phyloP scores from a whole-genome alignment of 2,113 vertebrate genomes.

The Odobenus rosmarus region DNA sequence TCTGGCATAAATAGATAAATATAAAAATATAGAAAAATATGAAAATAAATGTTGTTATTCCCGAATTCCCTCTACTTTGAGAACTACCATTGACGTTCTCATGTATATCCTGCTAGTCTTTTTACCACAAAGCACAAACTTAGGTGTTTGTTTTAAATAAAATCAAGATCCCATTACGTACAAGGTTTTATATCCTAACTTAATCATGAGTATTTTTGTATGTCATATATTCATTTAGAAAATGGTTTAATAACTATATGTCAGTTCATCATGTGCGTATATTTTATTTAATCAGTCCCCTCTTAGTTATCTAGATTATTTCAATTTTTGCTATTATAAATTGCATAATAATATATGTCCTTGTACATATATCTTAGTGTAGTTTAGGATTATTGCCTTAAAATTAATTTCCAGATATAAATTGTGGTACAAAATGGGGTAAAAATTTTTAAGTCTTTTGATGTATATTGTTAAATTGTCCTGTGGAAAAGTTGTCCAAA shows the following conservation, averaged over 20 bases:
- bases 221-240: background rate
- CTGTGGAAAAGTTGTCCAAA: background rate
- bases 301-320: background rate
- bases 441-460: background rate
- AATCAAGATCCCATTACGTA: background rate
- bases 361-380: background rate
- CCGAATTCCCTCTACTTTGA: background rate
- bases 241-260: background rate
- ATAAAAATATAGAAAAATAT: background rate
- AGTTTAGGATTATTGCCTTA: background rate
- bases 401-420: background rate
- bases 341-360: background rate
- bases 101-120: background rate
- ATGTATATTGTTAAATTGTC: background rate
- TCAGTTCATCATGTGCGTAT: background rate
- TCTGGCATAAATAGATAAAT: background rate
- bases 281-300: background rate
- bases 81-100: background rate
- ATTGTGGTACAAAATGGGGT: background rate
- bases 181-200: background rate
- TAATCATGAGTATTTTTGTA: background rate
- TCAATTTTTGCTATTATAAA: background rate
- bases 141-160: slow-evolving; percentile 22
- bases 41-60: background rate
- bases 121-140: background rate